These are phyloP conservation scores for Tinea pellionella DNA, from an alignment of 2,888 invertebrate genomes.

Conservation along the genomic window DNA sequence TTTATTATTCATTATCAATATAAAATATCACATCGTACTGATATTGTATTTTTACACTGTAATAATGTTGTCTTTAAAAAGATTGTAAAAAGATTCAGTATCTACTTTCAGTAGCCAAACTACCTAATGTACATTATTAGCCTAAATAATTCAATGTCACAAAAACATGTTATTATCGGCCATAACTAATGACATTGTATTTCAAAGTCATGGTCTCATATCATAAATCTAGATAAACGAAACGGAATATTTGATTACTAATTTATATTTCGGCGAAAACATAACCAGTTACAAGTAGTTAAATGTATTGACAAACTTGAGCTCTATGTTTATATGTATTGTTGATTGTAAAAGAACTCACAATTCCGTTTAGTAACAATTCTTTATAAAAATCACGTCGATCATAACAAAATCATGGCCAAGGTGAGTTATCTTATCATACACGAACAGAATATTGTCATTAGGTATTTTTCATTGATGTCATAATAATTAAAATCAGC, in stretches of 20 bases:
- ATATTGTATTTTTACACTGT: too few relatives aligned
- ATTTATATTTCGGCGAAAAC: neutral
- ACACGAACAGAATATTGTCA: neutral
- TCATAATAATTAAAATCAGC: slow-evolving; percentile 2
- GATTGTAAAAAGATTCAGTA: too few relatives aligned
- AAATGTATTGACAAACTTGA: too few relatives aligned
- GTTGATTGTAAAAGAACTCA: neutral
- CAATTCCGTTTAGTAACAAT: neutral
- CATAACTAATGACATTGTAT: neutral
- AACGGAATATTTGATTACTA: neutral
- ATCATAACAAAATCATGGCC: neutral
- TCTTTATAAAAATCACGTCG: neutral
- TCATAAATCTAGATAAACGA: neutral
- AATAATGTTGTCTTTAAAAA: too few relatives aligned
- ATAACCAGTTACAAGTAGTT: too few relatives aligned
- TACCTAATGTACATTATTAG: neutral
- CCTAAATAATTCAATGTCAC: neutral
- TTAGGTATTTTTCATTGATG: neutral
- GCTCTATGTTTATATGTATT: too few relatives aligned
- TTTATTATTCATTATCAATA: too few relatives aligned
- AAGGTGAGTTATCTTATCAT: slow-evolving; percentile 4
- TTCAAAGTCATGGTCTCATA: neutral
- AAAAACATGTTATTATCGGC: neutral
- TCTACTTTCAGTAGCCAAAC: too few relatives aligned
- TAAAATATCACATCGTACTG: too few relatives aligned